These are phyloP conservation scores for Platysteira castanea DNA, from an alignment of 2,113 vertebrate genomes.

Conservation along the genomic window DNA sequence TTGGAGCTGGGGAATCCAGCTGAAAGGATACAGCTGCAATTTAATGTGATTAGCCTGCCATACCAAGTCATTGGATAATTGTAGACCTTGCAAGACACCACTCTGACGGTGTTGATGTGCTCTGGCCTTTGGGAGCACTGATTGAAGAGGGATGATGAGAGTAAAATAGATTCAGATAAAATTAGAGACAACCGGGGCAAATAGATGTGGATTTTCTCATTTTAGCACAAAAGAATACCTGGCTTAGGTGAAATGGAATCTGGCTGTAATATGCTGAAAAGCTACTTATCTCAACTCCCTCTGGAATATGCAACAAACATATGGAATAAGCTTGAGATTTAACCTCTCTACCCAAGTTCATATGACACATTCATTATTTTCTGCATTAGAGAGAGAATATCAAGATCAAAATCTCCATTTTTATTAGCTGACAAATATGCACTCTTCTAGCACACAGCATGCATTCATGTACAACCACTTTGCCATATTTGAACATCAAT, in stretches of 20 bases:
- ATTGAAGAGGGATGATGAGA: constrained; percentile 27
- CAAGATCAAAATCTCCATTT: constrained; percentile 20
- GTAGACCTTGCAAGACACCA: constrained; percentile 19
- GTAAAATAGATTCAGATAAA: constrained; percentile 39
- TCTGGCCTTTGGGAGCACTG: constrained; percentile 14
- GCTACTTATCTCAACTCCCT: constrained; percentile 41
- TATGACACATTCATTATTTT: constrained; percentile 39
- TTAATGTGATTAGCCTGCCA: constrained; percentile 14
- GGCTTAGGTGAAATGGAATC: constrained; percentile 49
- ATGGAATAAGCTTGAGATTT: constrained; percentile 4
- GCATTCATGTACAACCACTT: neutral
- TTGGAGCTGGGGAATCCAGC: constrained; percentile 17
- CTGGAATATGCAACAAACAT: constrained; percentile 17
- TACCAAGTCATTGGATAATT: constrained; percentile 38
- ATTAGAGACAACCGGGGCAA: constrained; percentile 35
- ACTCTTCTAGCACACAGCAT: neutral
- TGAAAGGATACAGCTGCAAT: constrained; percentile 54
- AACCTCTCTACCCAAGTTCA: neutral
- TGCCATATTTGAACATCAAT: neutral
- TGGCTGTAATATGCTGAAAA: constrained; percentile 53
- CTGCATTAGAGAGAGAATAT: neutral
- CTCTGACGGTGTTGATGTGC: neutral
- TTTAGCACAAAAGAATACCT: constrained; percentile 51
- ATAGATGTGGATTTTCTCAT: constrained; percentile 42
- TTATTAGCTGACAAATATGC: constrained; percentile 2